These are phyloP conservation scores for Glyptemys insculpta DNA, from an alignment of 2,797 vertebrate genomes.

Conservation along the genomic window DNA sequence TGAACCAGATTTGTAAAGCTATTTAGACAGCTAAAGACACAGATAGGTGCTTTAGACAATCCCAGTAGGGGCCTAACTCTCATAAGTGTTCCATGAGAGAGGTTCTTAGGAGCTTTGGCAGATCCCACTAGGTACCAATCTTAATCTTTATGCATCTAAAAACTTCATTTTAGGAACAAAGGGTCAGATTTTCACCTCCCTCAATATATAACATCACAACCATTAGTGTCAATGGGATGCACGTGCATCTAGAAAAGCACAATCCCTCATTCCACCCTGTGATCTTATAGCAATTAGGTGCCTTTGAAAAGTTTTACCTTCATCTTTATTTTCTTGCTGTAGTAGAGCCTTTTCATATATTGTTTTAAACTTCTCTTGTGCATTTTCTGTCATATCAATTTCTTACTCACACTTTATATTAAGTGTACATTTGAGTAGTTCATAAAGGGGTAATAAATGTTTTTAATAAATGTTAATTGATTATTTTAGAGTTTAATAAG, in stretches of 20 bases:
- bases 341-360: background rate
- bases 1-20: background rate
- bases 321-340: background rate
- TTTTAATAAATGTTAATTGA: conserved; percentile 43
- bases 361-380: background rate
- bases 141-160: background rate
- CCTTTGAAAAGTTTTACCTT: background rate
- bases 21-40: background rate
- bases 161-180: background rate
- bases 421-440: background rate
- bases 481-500: background rate
- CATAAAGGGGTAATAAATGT: background rate
- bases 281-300: background rate
- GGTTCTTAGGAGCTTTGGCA: background rate
- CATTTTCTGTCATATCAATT: background rate
- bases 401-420: background rate
- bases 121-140: background rate
- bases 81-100: background rate
- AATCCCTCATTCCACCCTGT: background rate
- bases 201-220: background rate
- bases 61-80: background rate
- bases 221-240: background rate
- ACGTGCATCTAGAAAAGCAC: background rate
- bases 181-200: background rate
- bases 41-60: background rate